A percentile compares a stretch with the other conserved stretches of the same genome.
Conservation (phyloP, 1,140 invertebrate genomes). For the Brachionus angularis region DNA sequence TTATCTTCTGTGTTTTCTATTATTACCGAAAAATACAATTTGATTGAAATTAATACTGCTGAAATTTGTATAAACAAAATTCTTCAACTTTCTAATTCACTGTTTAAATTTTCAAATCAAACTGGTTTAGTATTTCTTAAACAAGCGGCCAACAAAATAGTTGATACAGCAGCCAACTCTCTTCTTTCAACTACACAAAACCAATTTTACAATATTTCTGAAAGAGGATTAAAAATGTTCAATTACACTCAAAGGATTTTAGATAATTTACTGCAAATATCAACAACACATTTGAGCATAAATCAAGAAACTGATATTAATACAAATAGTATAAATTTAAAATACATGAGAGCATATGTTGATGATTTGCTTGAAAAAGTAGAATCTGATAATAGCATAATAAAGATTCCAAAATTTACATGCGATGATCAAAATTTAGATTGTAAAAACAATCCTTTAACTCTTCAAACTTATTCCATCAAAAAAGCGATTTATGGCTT, state of each 20-base stretch:
- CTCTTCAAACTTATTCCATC: constrained; percentile 7
- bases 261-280: neutral
- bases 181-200: too few relatives aligned
- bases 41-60: too few relatives aligned
- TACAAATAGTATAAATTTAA: neutral
- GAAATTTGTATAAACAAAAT: too few relatives aligned
- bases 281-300: neutral
- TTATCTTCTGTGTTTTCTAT: too few relatives aligned
- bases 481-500: neutral
- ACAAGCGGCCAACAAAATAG: neutral
- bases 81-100: too few relatives aligned
- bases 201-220: neutral
- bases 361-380: too few relatives aligned
- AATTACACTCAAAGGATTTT: neutral
- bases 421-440: neutral
- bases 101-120: neutral
- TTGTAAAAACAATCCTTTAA: neutral
- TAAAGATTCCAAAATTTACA: too few relatives aligned
- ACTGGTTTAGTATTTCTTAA: neutral
- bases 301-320: neutral
- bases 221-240: neutral
- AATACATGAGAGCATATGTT: neutral
- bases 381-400: too few relatives aligned
- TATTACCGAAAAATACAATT: too few relatives aligned
- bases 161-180: neutral